phyloP scores from a whole-genome alignment of 2,113 vertebrate genomes.

The Brevimyrus niger region DNA sequence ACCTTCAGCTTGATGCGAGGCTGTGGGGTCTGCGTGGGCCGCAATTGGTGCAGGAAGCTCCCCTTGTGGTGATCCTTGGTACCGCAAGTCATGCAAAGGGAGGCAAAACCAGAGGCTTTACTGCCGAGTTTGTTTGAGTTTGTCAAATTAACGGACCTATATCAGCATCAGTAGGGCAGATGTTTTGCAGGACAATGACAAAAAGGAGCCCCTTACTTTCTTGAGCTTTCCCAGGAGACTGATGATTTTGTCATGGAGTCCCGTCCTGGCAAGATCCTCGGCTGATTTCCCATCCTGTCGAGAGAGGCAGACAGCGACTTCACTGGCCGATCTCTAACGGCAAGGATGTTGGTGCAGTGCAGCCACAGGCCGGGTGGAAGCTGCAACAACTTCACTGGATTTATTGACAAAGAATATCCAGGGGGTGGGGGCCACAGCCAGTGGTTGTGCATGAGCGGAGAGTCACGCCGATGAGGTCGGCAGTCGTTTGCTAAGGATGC shows the following conservation, averaged over 20 bases:
- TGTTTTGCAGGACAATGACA: background rate
- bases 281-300: conserved; percentile 85
- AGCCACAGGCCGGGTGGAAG: background rate
- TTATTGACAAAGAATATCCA: background rate
- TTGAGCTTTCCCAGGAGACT: conserved; percentile 76
- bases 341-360: background rate
- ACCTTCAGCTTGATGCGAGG: conserved; percentile 87
- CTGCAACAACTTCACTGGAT: background rate
- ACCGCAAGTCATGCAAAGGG: background rate
- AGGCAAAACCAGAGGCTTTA: background rate
- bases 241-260: conserved; percentile 78
- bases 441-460: background rate
- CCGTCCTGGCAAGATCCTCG: conserved; percentile 77
- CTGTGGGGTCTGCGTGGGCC: conserved; percentile 74
- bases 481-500: background rate
- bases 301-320: conserved; percentile 15
- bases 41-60: conserved; percentile 85
- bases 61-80: conserved; percentile 77
- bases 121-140: background rate
- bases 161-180: background rate
- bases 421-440: background rate
- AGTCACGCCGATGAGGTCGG: background rate
- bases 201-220: conserved; percentile 63
- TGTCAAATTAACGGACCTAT: background rate
- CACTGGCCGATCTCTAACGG: background rate